Evolutionary conservation across 1,140 invertebrate species (phyloP).

Genomic region (Argopecten irradians): DNA sequence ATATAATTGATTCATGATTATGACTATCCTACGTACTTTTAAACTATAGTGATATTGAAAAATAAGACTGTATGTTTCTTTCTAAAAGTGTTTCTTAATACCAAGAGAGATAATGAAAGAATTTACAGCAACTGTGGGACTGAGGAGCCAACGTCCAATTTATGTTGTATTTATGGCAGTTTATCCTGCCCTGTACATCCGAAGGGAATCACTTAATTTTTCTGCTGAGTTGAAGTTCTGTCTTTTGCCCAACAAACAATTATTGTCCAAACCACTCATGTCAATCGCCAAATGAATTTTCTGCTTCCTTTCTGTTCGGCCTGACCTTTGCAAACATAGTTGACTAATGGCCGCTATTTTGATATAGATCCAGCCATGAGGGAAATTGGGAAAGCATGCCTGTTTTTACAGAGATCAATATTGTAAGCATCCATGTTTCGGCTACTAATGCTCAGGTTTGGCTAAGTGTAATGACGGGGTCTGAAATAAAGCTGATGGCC

Average conservation of each 20-base stretch:
- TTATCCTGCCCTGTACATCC: background rate
- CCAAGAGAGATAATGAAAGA: background rate
- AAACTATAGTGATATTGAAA: background rate
- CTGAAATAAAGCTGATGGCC: background rate
- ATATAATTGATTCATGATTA: too few species aligned
- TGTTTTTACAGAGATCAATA: background rate
- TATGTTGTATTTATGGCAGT: background rate
- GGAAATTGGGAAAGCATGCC: background rate
- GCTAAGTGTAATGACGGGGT: constrained; percentile 1
- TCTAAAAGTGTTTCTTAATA: background rate
- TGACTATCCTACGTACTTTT: too few species aligned
- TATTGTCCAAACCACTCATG: constrained; percentile 15
- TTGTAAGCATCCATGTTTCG: constrained; percentile 1
- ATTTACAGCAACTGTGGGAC: background rate
- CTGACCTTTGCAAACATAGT: background rate
- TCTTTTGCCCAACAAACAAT: constrained; percentile 9
- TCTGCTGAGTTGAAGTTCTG: constrained; percentile 8
- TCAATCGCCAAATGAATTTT: constrained; percentile 6
- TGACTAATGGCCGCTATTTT: constrained; percentile 21
- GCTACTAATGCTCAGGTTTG: background rate
- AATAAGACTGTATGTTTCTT: background rate
- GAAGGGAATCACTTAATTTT: background rate
- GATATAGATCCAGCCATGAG: background rate
- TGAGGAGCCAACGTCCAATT: background rate
- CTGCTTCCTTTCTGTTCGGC: background rate